Base-by-base conservation (phyloP, 1,140 invertebrate genomes). In the Dreissena rostriformis region DNA sequence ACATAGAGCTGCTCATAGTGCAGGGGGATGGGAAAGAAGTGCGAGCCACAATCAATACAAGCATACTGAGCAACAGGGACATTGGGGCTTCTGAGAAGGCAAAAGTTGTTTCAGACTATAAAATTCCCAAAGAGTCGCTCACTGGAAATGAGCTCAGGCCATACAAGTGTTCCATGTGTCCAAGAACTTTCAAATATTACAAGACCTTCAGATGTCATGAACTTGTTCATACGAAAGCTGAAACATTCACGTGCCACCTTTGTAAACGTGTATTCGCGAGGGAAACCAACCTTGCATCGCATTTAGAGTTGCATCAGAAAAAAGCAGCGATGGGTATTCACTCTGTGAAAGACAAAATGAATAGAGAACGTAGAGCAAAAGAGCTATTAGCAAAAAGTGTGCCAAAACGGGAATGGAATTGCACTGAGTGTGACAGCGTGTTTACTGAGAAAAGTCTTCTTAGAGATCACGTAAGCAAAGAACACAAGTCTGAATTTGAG, bases 91-190 rank as follows among this genome's bases (percentile, higher is more conserved):
- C 63, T 17, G 17, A 49, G 26, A 39, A 39, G 39, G 57, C 57
- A 24, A 61, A 19, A n/a, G 57, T 61, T 19, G 57, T 61, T 19
- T 19, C 17, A 24, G 57, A 24, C 17, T 24, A 61, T 24, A 61
- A 61, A n/a, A 24, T 61, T 24, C 57, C 57, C 12, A 61, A 61
- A 22, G 29, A 39, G 26, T 71, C 39, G 15, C 49, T 39, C 11
- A n/a, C 77, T 12, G 19, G 14, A 24, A 79, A 70, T 79, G 77
- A 68, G 39, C 39, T 66, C 26, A 70, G 77, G 51, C 77, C 77
- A 8, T 79, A 79, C 28, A 79, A 79, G 29, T 79, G 77, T 57
- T 79, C 77, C 22, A 79, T 79, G 77, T 79, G 77, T 53, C 77
- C 77, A 28, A 65, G 77, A 11, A 79, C 77, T 6, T 79, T 79